phyloP scores from a whole-genome alignment of 2,113 vertebrate species.

The Silurus glanis region DNA sequence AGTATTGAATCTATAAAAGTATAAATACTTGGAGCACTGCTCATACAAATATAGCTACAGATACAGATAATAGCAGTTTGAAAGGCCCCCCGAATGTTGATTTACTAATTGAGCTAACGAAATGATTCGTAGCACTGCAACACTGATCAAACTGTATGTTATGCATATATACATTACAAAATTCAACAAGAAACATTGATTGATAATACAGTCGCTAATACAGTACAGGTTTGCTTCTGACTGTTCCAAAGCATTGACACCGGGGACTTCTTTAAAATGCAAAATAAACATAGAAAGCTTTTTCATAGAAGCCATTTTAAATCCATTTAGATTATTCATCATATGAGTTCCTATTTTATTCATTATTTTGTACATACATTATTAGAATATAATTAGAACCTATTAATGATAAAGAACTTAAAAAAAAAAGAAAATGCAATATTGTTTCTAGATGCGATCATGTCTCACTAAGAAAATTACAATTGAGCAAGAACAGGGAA shows the following conservation, averaged over 20 bases:
- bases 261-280: too few relatives aligned
- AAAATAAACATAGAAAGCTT: too few relatives aligned
- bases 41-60: neutral
- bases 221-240: too few relatives aligned
- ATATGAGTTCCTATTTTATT: neutral
- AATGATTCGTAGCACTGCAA: neutral
- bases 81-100: neutral
- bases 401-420: too few relatives aligned
- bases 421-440: neutral
- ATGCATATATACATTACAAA: neutral
- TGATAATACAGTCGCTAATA: too few relatives aligned
- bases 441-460: neutral
- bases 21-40: neutral
- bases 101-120: neutral
- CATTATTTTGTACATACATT: neutral
- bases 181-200: too few relatives aligned
- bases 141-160: neutral
- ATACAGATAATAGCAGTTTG: neutral
- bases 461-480: neutral
- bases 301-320: too few relatives aligned
- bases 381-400: neutral
- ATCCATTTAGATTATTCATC: neutral
- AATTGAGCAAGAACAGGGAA: neutral
- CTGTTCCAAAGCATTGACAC: neutral
- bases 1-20: neutral